Evolutionary conservation across 2,113 vertebrate genomes (phyloP).

Genomic region (Emydocephalus ijimae): DNA sequence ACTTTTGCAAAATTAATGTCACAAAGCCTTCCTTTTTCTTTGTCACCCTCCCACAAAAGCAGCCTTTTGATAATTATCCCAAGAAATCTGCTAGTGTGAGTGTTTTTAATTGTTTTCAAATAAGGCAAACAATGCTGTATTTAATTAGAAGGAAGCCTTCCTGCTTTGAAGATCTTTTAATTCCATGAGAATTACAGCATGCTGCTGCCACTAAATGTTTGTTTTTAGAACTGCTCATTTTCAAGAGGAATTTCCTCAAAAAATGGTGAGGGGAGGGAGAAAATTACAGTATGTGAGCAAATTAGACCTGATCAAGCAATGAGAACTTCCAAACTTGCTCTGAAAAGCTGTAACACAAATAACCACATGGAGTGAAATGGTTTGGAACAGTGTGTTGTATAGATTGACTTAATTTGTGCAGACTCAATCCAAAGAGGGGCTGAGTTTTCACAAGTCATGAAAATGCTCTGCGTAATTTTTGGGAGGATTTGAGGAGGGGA

Average conservation of each 20-base stretch:
- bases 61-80: conserved; percentile 25
- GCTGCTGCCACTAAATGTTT: conserved; percentile 17
- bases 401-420: background rate
- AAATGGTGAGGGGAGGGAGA: background rate
- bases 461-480: background rate
- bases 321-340: background rate
- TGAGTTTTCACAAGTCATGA: conserved; percentile 18
- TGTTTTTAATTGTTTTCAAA: conserved; percentile 37
- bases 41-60: conserved; percentile 14
- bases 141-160: conserved; percentile 16
- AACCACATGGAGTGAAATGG: background rate
- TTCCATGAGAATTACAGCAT: conserved; percentile 14
- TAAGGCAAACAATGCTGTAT: conserved; percentile 12
- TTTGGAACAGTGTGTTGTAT: fast-evolving
- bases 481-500: background rate
- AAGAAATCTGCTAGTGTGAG: conserved; percentile 33
- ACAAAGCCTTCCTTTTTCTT: conserved; percentile 44
- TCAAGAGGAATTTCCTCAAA: background rate
- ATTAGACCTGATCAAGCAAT: conserved; percentile 5
- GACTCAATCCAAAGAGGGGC: background rate
- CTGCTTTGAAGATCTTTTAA: background rate
- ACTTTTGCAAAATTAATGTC: conserved; percentile 13
- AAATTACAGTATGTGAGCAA: background rate
- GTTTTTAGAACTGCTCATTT: conserved; percentile 14
- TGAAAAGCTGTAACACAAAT: conserved; percentile 16